Conservation (phyloP, 2,113 vertebrate genomes). For the Protomyctophum bolini region DNA sequence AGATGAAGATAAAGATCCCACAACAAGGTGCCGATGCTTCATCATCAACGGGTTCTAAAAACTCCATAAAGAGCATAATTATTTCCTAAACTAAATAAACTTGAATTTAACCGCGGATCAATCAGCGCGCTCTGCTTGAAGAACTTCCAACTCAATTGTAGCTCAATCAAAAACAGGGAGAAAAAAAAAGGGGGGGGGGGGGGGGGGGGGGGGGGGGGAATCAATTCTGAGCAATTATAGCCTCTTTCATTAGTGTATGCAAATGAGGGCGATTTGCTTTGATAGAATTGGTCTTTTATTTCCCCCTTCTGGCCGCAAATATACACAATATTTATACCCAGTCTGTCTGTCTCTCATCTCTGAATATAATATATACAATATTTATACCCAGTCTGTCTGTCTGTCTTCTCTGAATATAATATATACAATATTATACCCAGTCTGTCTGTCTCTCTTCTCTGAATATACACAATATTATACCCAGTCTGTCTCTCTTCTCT, state of each 20-base stretch:
- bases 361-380: too few species aligned
- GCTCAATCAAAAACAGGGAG: constrained; percentile 87
- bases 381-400: too few species aligned
- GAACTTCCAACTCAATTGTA: constrained; percentile 93
- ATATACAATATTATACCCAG: too few species aligned
- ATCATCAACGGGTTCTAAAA: constrained; percentile 66
- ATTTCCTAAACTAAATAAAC: constrained; percentile 88
- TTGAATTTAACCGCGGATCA: constrained; percentile 91
- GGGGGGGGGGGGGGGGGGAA: too few species aligned
- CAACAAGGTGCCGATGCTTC: background rate
- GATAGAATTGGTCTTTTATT: constrained; percentile 57
- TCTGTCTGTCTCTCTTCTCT: too few species aligned
- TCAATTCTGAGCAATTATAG: constrained; percentile 93
- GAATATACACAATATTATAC: too few species aligned
- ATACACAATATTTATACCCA: background rate
- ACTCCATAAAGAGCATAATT: constrained; percentile 88
- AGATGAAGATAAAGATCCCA: too few species aligned
- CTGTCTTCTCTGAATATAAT: too few species aligned
- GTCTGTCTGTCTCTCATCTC: too few species aligned
- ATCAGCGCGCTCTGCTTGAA: constrained; percentile 84
- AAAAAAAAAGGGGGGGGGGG: too few species aligned
- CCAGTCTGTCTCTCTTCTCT: too few species aligned
- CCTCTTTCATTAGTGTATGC: constrained; percentile 88
- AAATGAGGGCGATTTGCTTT: constrained; percentile 73
- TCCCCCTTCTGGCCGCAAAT: constrained; percentile 43